These are phyloP conservation scores for Podargus strigoides DNA, from an alignment of 2,797 vertebrate species.

Conservation along the genomic window DNA sequence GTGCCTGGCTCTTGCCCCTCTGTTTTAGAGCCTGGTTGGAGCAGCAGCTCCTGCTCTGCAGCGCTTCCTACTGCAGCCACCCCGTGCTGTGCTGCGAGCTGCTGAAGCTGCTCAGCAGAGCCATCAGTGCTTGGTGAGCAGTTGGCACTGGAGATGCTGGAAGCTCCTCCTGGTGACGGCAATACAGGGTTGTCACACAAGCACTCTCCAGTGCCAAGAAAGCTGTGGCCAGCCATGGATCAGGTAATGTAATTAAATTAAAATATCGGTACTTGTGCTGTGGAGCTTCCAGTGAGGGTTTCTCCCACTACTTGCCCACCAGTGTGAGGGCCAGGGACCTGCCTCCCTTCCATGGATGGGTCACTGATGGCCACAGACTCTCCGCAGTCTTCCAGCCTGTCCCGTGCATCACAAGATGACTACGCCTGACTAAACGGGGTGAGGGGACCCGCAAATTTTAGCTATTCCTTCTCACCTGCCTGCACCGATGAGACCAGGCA, in stretches of 20 bases:
- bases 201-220: not conserved
- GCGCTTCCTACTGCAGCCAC: not conserved
- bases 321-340: not conserved
- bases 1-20: not conserved
- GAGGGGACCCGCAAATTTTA: fast-evolving
- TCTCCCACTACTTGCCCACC: not conserved
- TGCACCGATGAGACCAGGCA: fast-evolving
- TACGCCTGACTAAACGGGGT: not conserved
- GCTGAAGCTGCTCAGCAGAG: fast-evolving
- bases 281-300: not conserved
- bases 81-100: not conserved
- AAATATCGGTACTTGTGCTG: not conserved
- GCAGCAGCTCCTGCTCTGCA: not conserved
- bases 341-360: not conserved
- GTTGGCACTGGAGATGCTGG: not conserved
- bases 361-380: not conserved
- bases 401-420: not conserved
- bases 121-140: fast-evolving
- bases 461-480: not conserved
- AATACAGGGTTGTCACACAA: not conserved
- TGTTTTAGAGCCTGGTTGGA: not conserved
- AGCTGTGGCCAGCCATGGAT: not conserved
- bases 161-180: not conserved
- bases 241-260: not conserved
- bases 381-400: not conserved